Conservation (phyloP, 2,888 invertebrate genomes). For the Cryptus viduatorius region DNA sequence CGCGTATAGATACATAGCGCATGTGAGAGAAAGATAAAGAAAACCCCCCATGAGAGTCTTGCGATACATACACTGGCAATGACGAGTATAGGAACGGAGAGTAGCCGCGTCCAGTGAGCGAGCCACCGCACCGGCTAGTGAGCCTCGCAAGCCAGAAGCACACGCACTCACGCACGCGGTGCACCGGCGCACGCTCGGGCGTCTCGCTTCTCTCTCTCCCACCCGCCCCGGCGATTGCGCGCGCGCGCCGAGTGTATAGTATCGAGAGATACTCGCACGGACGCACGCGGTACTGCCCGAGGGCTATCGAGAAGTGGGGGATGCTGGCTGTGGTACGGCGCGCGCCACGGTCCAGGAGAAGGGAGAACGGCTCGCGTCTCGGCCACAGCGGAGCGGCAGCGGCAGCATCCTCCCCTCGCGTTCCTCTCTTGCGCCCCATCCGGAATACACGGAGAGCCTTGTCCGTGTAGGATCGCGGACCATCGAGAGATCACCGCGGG, state of each 20-base stretch:
- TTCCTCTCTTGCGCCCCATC: conserved; percentile 61
- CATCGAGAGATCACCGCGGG: conserved; percentile 64
- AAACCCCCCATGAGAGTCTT: conserved; percentile 22
- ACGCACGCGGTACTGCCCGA: conserved; percentile 74
- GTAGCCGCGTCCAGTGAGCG: conserved; percentile 43
- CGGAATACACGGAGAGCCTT: conserved; percentile 49
- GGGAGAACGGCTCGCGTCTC: conserved; percentile 84
- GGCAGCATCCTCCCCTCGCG: conserved; percentile 68
- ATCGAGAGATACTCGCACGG: conserved; percentile 70
- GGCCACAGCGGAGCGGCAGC: conserved; percentile 64
- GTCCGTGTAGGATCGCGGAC: conserved; percentile 53
- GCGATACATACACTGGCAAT: conserved; percentile 18
- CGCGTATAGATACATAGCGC: neutral
- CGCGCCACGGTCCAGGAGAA: conserved; percentile 80
- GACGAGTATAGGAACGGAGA: conserved; percentile 26
- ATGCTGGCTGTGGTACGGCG: conserved; percentile 80
- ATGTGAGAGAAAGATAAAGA: conserved; percentile 18
- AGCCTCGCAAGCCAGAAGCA: conserved; percentile 67
- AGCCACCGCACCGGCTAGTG: conserved; percentile 38
- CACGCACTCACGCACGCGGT: conserved; percentile 58
- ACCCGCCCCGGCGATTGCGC: conserved; percentile 34
- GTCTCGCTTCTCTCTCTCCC: conserved; percentile 36
- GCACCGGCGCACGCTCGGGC: conserved; percentile 41
- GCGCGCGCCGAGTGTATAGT: conserved; percentile 70
- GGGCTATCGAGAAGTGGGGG: conserved; percentile 69